These are phyloP conservation scores for Drosophila neocordata DNA, from an alignment of 1,140 invertebrate species.

Conservation along the genomic window DNA sequence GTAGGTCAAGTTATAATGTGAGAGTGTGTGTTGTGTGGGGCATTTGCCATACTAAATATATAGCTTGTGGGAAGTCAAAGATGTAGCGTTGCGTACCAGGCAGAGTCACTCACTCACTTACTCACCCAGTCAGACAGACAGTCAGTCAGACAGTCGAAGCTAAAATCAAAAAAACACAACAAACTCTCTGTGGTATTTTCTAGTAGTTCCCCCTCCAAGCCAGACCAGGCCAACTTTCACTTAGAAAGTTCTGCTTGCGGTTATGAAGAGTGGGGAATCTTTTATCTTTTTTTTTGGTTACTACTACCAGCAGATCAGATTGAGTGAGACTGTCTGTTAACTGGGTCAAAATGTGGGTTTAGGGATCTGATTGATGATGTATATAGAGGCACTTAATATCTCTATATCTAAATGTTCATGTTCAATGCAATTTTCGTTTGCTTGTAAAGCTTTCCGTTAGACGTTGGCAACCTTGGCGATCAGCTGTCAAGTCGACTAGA, in stretches of 20 bases:
- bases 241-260: conserved; percentile 80
- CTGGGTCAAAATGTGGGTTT: conserved; percentile 67
- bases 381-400: background rate
- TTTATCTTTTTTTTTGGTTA: conserved; percentile 48
- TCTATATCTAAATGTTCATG: conserved; percentile 53
- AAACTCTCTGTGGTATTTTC: conserved; percentile 54
- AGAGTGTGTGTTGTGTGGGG: conserved; percentile 40
- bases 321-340: conserved; percentile 38
- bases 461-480: conserved; percentile 67
- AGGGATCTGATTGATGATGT: conserved; percentile 26
- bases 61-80: conserved; percentile 53
- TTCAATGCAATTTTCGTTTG: conserved; percentile 52
- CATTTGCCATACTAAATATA: conserved; percentile 24
- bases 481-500: conserved; percentile 58
- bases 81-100: conserved; percentile 29
- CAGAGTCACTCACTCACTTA: conserved; percentile 39
- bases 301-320: conserved; percentile 46
- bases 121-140: conserved; percentile 4
- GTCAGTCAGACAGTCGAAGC: conserved; percentile 39
- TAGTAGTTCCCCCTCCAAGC: conserved; percentile 53
- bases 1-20: conserved; percentile 75
- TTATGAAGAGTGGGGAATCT: conserved; percentile 49
- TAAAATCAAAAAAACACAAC: conserved; percentile 30
- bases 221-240: conserved; percentile 68
- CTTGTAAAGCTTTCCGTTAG: conserved; percentile 75